phyloP scores from a whole-genome alignment of 2,797 vertebrate species.

The Microtus obscurus region DNA sequence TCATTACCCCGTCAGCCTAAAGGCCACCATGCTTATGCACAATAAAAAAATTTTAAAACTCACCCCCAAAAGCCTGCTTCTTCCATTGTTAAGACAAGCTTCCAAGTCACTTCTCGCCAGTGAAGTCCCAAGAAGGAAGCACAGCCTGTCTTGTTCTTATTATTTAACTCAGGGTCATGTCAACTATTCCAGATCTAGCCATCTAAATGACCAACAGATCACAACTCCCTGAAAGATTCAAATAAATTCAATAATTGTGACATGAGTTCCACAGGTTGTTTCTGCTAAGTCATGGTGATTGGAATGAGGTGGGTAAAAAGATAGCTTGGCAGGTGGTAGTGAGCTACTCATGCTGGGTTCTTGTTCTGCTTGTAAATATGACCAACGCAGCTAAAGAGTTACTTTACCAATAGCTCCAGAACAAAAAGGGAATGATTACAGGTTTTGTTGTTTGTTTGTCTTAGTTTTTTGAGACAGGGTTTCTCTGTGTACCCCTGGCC shows the following conservation, averaged over 20 bases:
- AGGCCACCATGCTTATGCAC: neutral
- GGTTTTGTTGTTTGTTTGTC: neutral
- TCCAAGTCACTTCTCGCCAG: neutral
- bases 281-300: neutral
- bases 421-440: constrained; percentile 1
- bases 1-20: neutral
- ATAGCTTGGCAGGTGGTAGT: neutral
- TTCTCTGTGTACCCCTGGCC: neutral
- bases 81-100: neutral
- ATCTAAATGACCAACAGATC: neutral
- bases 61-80: neutral
- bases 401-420: constrained; percentile 9
- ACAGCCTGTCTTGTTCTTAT: neutral
- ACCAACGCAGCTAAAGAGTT: neutral
- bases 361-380: neutral
- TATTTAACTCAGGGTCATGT: neutral
- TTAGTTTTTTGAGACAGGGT: neutral
- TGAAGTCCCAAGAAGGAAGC: neutral
- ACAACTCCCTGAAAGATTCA: neutral
- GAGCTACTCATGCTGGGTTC: neutral
- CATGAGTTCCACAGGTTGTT: neutral
- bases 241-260: neutral
- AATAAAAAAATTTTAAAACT: neutral
- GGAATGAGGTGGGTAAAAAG: neutral
- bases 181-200: neutral